Evolutionary conservation across 30 jellyfish, hydroid and myxozoan genomes (phyloP), one percentile per base, ranked within the genome.

Genomic region (Aurelia aurita complex sp. Pacific): DNA sequence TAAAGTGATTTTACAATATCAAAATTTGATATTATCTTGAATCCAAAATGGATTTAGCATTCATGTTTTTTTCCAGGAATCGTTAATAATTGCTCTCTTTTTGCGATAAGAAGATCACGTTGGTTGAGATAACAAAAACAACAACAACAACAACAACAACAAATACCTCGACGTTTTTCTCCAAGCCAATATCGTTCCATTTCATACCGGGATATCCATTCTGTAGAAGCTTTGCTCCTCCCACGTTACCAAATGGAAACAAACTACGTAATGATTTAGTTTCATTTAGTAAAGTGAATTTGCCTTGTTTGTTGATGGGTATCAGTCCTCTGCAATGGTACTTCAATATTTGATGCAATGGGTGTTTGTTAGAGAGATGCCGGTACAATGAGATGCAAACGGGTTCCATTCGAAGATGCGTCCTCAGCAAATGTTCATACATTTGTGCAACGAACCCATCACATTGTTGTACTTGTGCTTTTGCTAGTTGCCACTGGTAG

Each of bases 251-350:
- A 11, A n/a, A 15, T 14, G 86, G n/a, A 36, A 83, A 60, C 51
- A 83, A 62, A 5, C 53, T 23, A 75, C 57, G 74, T 13, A 62
- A 7, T 8, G 19, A 0, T 38, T n/a, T 50, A 14, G 32, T 53
- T 11, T 75, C 32, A 51, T 34, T 35, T 10, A 74, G 52, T 46
- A 83, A 64, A 32, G 64, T 69, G n/a, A 66, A 38, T 10, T 43
- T 33, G 64, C 87, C 96, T 53, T 51, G 43, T 34, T 43, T 71
- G 43, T 87, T 87, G 17, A 78, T 43, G 1, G 86, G 86, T 16
- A 87, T 34, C 79, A 85, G 64, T 5, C 95, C 97, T 23, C 94
- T 89, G 80, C 98, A 92, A 36, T 92, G 98, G 14, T 15, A 83
- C 34, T 68, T 51, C 73, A 92, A 53, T 10, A 92, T 75, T 46